A percentile compares a stretch with the other conserved stretches of the same genome.
These are phyloP conservation scores for Drosophila macrospina DNA, from an alignment of 2,888 invertebrate species.

Conservation along the genomic window DNA sequence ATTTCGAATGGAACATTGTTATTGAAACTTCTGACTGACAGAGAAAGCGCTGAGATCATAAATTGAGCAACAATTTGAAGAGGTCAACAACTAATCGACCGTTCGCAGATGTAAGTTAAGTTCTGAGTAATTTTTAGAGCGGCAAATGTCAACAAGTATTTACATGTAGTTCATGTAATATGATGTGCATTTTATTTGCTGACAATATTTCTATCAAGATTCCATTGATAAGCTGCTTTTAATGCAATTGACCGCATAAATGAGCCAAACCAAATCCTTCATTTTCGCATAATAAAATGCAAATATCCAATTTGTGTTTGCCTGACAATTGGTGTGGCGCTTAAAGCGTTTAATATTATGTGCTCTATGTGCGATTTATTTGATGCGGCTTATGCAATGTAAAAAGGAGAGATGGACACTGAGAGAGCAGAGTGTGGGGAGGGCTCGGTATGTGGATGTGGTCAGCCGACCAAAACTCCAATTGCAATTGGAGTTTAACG, in stretches of 20 bases:
- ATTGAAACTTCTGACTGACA: constrained; percentile 50
- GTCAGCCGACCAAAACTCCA: constrained; percentile 49
- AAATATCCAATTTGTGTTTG: constrained; percentile 54
- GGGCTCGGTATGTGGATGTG: constrained; percentile 21
- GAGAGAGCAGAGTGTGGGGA: not conserved
- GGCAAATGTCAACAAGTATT: not conserved
- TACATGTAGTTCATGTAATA: too few relatives aligned
- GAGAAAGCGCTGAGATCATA: constrained; percentile 29
- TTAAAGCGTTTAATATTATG: constrained; percentile 52
- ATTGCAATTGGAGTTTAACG: constrained; percentile 71
- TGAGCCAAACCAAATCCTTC: constrained; percentile 37
- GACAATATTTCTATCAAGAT: not conserved
- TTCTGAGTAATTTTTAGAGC: not conserved
- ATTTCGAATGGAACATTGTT: constrained; percentile 47
- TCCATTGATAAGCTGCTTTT: constrained; percentile 10
- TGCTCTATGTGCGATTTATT: constrained; percentile 35
- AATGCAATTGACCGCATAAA: constrained; percentile 28
- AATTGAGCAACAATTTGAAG: constrained; percentile 40
- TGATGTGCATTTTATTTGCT: not conserved
- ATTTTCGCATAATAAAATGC: constrained; percentile 48
- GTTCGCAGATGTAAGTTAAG: constrained; percentile 25
- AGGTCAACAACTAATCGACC: constrained; percentile 29
- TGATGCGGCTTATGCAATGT: constrained; percentile 34
- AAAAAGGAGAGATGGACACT: not conserved
- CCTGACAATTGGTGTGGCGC: constrained; percentile 40